These are phyloP conservation scores for Entomobrya multifasciata DNA, from an alignment of 2,888 invertebrate genomes.

Conservation along the genomic window DNA sequence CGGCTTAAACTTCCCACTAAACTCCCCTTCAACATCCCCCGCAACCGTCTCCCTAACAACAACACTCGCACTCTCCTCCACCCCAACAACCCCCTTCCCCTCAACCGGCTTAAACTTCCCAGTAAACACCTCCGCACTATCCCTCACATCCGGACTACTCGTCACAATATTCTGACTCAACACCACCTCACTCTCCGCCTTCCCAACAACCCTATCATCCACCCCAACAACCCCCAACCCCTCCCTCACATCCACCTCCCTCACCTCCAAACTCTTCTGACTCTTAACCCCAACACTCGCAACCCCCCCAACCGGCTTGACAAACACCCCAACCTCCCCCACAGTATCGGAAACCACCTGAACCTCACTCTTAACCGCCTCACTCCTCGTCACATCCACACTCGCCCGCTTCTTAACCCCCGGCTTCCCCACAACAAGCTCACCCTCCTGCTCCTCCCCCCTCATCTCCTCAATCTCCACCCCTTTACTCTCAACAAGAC, in stretches of 20 bases:
- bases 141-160: slow-evolving; percentile 79
- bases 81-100: too few species aligned
- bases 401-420: too few species aligned
- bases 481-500: slow-evolving; percentile 7
- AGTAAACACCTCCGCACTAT: slow-evolving; percentile 81
- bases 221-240: not conserved
- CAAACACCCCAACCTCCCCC: too few species aligned
- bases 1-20: slow-evolving; percentile 81
- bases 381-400: too few species aligned
- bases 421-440: too few species aligned
- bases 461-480: slow-evolving; percentile 17
- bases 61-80: too few species aligned
- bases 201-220: not conserved
- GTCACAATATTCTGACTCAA: not conserved
- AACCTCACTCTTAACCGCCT: too few species aligned
- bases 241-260: slow-evolving; percentile 15
- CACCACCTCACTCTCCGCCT: not conserved
- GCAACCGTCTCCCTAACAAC: too few species aligned
- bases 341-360: too few species aligned
- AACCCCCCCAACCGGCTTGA: not conserved
- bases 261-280: slow-evolving; percentile 37
- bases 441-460: not conserved
- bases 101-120: too few species aligned
- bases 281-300: not conserved
- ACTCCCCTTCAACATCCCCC: too few species aligned